phyloP scores from a whole-genome alignment of 1,140 invertebrate species.

The Antheraea pernyi region DNA sequence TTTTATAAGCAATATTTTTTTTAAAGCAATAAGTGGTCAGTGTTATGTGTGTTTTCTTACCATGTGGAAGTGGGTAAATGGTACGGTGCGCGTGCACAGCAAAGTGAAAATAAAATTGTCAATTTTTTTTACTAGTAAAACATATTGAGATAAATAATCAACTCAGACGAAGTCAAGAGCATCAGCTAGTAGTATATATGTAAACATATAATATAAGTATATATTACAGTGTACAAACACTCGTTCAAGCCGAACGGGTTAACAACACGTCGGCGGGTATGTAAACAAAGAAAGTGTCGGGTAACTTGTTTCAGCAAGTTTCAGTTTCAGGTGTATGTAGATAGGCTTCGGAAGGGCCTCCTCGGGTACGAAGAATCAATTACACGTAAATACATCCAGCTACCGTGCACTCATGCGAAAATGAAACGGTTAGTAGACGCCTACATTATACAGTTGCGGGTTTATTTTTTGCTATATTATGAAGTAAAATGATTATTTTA shows the following conservation, averaged over 20 bases:
- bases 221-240: constrained; percentile 1
- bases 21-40: no score
- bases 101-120: no score
- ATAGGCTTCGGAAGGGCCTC: background rate
- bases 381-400: background rate
- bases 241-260: constrained; percentile 5
- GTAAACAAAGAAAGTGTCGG: constrained; percentile 14
- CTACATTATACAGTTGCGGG: background rate
- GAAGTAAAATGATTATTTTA: no score
- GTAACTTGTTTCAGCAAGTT: constrained; percentile 13
- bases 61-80: no score
- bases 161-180: no score
- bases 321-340: constrained; percentile 11
- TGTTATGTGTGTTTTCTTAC: no score
- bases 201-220: background rate
- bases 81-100: no score
- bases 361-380: constrained; percentile 10
- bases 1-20: no score
- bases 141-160: no score
- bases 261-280: constrained; percentile 5
- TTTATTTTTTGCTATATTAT: no score
- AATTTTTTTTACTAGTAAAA: no score
- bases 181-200: no score
- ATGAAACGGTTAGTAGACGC: background rate
- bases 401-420: constrained; percentile 1